Evolutionary conservation across 2,113 vertebrate genomes (phyloP), one percentile per base, ranked within the genome.

Genomic region (Labeo catla): DNA sequence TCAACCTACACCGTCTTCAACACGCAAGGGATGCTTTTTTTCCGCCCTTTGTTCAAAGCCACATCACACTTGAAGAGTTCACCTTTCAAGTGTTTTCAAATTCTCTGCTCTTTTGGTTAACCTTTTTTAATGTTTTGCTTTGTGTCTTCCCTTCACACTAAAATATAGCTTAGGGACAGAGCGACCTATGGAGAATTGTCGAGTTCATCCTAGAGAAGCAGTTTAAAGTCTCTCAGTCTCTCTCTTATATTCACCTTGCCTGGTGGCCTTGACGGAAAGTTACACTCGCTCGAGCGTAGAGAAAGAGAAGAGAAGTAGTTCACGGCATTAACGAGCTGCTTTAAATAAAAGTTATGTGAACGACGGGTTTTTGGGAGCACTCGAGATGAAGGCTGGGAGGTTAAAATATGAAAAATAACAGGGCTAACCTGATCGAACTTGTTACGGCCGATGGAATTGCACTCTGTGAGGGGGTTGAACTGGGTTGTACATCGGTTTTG

Each of bases 361-460:
- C 59, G 54, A 81, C 54, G 81, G 50, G 70, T 72, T 63, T 57
- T 83, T 3, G 16, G 54, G 19, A 61, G 16, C 54, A 45, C 54
- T 19, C 21, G 21, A 50, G 4, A 15, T 54, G 74, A 77, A 47
- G 57, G 54, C 4, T 23, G 36, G 63, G 36, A 23, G 12, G 50
- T 23, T 23, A 2, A 47, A 45, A 6, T 28, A 28, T 0, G 23
- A n/a, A 45, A 49, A 54, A 52, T 21, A 66, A 84, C 19, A 78
- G 54, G 12, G 96, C 96, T 89, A 89, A 99, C 98, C 97, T 98
- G 96, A 92, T 95, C 92, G 84, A 97, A 94, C 85, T 95, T 92
- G 88, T 92, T 95, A 59, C 85, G 93, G 91, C 93, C 95, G 80
- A 97, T 93, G 2, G 92, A 92, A 76, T 93, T 92, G 90, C 97